Evolutionary conservation across 2,888 invertebrate genomes (phyloP), one percentile per base, ranked within the genome.

Genomic region (Carterocephalus palaemon): DNA sequence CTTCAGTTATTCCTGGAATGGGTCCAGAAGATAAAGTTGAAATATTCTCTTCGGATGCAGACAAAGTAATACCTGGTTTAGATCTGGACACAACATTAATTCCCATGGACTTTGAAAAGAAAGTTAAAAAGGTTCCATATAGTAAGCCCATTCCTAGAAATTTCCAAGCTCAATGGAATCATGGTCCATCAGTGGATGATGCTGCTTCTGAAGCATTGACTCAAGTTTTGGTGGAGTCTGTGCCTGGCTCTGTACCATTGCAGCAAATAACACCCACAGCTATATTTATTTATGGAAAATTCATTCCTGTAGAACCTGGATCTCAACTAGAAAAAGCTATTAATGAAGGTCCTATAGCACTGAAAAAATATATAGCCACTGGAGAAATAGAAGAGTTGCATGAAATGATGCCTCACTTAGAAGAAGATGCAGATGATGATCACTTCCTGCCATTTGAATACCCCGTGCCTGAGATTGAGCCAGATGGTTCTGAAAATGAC

Each of bases 141-240:
- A 95, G 97, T 60, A 97, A 98, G 76, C 98, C 98, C 8, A 97
- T 98, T 72, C 98, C 98, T 2, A 92, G 95, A 61, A 95, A 96
- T 67, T 98, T 98, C 86, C 97, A 98, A 83, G 95, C 95, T n/a
- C 96, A 97, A 57, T 98, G 98, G 98, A 95, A 95, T 63, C 94
- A 94, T 70, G 92, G 92, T 40, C 78, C 82, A 17, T 88, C 90
- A 33, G 80, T 86, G 20, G 84, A 88, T 48, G 90, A 90, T 47
- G 69, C 76, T 47, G 62, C 78, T 36, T 67, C 72, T 48, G 93
- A 93, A 63, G 90, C 92, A 51, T 81, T 93, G 43, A 89, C 91
- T 60, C 93, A 93, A 69, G 89, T 92, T 31, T 90, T 93, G 51
- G 89, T 88, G 28, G 92, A 93, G 72, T 92, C 93, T 56, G 92